Evolutionary conservation across 2,113 vertebrate species (phyloP), one percentile per base, ranked within the genome.

Genomic region (Epinephelus moara): DNA sequence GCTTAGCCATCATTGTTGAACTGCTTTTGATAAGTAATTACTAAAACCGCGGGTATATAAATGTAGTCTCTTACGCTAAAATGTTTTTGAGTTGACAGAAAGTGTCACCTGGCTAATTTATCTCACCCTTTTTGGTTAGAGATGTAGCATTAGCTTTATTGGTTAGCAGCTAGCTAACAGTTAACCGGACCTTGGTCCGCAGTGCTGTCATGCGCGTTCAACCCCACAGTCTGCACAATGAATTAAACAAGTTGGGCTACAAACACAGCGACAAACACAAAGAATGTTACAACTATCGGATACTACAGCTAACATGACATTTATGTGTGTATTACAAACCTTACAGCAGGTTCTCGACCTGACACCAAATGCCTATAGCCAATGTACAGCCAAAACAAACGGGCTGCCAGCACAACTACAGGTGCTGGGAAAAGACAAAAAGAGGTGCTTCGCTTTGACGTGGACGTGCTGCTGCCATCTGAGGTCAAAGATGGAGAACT

Each of bases 341-440:
- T 92, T 85, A 37, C 12, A 69, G 68, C 77, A 81, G 74, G 70
- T 86, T 86, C 84, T 78, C 19, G 56, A 78, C 66, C 78, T 82
- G 88, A 81, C 84, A 84, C 66, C 67, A 85, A 78, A 74, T 9
- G 27, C n/a, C 62, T 55, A 47, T 21, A 50, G 63, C 33, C 4
- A 47, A 49, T 15, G 76, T 30, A 74, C 80, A 85, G 85, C 75
- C 87, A 89, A 91, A 93, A 92, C 91, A 93, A 89, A 73, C 11
- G 6, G 37, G 15, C 63, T 71, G 23, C 37, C 68, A 47, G 50
- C 27, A 59, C 4, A 73, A 82, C 78, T 93, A 94, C 90, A 2
- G 92, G 1, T 9, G 33, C 89, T 4, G 53, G 23, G 66, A 69
- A 42, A 74, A 40, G 75, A 15, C 92, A 92, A 84, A 88, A 64